Conservation (phyloP, 2,888 invertebrate species). For the Sphinx pinastri region DNA sequence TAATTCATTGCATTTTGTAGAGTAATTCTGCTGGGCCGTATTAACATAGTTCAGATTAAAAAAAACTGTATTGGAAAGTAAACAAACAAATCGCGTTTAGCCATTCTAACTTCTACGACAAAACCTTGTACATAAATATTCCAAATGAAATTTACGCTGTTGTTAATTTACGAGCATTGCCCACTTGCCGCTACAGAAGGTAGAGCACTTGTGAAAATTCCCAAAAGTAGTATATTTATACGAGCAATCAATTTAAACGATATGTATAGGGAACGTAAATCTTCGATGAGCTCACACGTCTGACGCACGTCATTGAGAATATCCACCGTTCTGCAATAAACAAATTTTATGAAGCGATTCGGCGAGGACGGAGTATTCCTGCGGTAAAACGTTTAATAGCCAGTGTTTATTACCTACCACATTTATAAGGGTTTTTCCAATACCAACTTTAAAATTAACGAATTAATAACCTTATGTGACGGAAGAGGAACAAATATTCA, state of each 20-base stretch:
- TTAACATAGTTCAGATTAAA: no score
- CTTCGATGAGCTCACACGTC: constrained; percentile 9
- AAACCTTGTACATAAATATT: not conserved
- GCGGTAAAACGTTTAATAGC: constrained; percentile 13
- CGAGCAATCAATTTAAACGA: not conserved
- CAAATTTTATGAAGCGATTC: constrained; percentile 26
- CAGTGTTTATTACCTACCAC: not conserved
- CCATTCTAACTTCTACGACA: not conserved
- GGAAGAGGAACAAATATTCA: no score
- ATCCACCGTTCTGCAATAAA: constrained; percentile 28
- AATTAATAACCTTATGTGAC: no score
- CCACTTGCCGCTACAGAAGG: not conserved
- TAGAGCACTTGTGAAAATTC: not conserved
- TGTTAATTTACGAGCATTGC: not conserved
- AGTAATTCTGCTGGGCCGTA: no score
- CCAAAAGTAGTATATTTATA: constrained; percentile 14
- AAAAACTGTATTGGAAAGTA: not conserved
- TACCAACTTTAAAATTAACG: not conserved
- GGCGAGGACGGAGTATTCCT: constrained; percentile 12
- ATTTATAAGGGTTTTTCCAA: not conserved
- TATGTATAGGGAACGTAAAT: constrained; percentile 18
- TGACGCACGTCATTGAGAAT: constrained; percentile 24
- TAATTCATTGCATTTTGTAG: no score
- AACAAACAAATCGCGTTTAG: not conserved
- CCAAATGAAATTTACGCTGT: not conserved